Conservation (phyloP, 2,113 vertebrate species). For the Chaenocephalus aceratus region DNA sequence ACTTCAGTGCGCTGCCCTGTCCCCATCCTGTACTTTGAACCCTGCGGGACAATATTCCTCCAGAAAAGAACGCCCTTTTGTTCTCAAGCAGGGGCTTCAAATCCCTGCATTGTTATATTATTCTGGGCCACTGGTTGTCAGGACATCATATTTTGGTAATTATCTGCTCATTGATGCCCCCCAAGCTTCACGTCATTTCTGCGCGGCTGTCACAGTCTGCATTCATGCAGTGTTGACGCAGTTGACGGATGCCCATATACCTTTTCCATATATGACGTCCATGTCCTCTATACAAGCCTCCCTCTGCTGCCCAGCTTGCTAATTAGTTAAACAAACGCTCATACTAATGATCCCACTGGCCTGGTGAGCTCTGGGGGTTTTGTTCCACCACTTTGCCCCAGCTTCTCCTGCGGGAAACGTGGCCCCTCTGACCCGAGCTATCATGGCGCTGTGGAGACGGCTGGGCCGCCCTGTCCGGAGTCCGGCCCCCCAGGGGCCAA, state of each 20-base stretch:
- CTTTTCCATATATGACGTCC: conserved; percentile 72
- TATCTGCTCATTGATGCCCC: background rate
- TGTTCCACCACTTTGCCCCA: conserved; percentile 86
- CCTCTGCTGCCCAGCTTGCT: conserved; percentile 92
- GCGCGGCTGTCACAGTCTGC: conserved; percentile 10
- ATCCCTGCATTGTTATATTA: background rate
- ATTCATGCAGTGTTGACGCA: conserved; percentile 20
- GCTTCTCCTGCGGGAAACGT: conserved; percentile 87
- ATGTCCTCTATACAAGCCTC: conserved; percentile 86
- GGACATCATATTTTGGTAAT: background rate
- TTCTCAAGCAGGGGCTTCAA: conserved; percentile 4
- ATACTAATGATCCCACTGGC: conserved; percentile 89
- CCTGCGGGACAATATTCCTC: conserved; percentile 71
- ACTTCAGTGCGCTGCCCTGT: conserved; percentile 94
- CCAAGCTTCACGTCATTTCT: background rate
- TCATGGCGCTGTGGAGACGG: conserved; percentile 88
- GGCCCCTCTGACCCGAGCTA: conserved; percentile 94
- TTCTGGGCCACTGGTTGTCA: background rate
- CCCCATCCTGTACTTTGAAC: conserved; percentile 88
- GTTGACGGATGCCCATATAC: conserved; percentile 58
- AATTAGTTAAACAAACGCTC: conserved; percentile 99
- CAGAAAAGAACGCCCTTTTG: conserved; percentile 53
- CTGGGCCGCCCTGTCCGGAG: conserved; percentile 90
- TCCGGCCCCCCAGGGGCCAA: conserved; percentile 89
- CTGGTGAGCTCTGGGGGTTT: conserved; percentile 87